These are phyloP conservation scores for Helostoma temminkii DNA, from an alignment of 2,797 vertebrate genomes.

Conservation along the genomic window DNA sequence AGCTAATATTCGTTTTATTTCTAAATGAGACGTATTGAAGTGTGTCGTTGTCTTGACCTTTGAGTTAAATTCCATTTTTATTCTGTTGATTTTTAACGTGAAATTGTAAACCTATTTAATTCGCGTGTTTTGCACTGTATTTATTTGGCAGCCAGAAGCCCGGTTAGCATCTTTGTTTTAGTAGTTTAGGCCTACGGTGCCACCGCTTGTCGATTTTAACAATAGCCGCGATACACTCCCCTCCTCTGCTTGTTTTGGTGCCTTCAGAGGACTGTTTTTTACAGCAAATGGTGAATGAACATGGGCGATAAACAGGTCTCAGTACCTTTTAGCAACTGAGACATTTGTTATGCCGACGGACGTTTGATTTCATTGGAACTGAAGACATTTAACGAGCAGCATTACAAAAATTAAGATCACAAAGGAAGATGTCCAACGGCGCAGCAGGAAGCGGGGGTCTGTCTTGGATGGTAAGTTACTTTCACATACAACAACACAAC, in stretches of 20 bases:
- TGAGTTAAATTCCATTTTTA: slow-evolving; percentile 28
- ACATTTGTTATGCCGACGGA: slow-evolving; percentile 62
- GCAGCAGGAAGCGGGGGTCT: slow-evolving; percentile 90
- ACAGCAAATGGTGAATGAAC: slow-evolving; percentile 10
- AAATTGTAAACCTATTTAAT: slow-evolving; percentile 46
- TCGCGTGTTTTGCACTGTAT: slow-evolving; percentile 70
- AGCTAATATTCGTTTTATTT: slow-evolving; percentile 78
- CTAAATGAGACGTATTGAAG: slow-evolving; percentile 78
- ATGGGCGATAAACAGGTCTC: slow-evolving; percentile 51
- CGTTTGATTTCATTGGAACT: slow-evolving; percentile 58
- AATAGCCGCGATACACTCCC: slow-evolving; percentile 79
- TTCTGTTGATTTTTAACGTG: slow-evolving; percentile 13
- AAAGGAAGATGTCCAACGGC: slow-evolving; percentile 87
- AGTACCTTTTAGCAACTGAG: slow-evolving; percentile 64
- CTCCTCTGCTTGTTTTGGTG: slow-evolving; percentile 54
- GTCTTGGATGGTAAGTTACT: slow-evolving; percentile 92
- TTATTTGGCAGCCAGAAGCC: slow-evolving; percentile 69
- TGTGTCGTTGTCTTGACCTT: slow-evolving; percentile 31
- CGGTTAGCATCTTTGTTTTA: slow-evolving; percentile 82
- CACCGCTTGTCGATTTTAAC: slow-evolving; percentile 86
- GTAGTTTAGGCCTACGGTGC: slow-evolving; percentile 76
- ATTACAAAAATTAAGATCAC: slow-evolving; percentile 60
- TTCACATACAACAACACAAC: background rate
- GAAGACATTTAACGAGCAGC: slow-evolving; percentile 62
- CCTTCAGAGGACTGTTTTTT: slow-evolving; percentile 34